Conservation (phyloP, 2,888 invertebrate species). For the Megastigmus dorsalis region DNA sequence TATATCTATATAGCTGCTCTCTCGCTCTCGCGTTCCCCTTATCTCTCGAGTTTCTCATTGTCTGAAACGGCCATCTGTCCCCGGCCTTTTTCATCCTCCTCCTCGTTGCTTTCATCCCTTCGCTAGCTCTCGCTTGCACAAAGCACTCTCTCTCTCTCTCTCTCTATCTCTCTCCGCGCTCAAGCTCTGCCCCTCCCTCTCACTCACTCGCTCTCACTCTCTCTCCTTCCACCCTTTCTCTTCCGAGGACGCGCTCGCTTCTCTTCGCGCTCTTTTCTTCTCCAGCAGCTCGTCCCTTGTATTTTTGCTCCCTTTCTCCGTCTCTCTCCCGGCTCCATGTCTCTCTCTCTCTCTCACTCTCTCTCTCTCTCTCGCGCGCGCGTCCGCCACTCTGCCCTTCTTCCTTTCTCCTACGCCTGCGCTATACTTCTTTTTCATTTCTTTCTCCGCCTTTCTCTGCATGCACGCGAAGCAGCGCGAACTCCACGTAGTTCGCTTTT, state of each 20-base stretch:
- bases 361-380: constrained; percentile 48
- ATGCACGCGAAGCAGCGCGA: background rate
- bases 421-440: constrained; percentile 30
- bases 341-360: constrained; percentile 23
- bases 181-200: constrained; percentile 23
- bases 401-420: constrained; percentile 37
- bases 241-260: constrained; percentile 50
- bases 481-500: constrained; percentile 12
- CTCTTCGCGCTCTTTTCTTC: constrained; percentile 36
- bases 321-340: constrained; percentile 1
- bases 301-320: constrained; percentile 43
- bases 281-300: constrained; percentile 23
- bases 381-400: constrained; percentile 51
- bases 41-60: constrained; percentile 74
- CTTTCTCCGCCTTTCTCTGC: constrained; percentile 32
- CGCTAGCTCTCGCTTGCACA: constrained; percentile 62
- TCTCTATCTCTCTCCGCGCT: constrained; percentile 58
- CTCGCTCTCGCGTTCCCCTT: constrained; percentile 68
- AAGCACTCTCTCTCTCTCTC: constrained; percentile 64
- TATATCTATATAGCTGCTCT: constrained; percentile 16
- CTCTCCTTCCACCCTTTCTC: constrained; percentile 45
- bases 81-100: constrained; percentile 71
- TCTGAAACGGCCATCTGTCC: constrained; percentile 74
- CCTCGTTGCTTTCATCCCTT: constrained; percentile 62
- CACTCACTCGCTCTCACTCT: background rate